phyloP scores from a whole-genome alignment of 2,113 vertebrate species.

The Xiphophorus hellerii region DNA sequence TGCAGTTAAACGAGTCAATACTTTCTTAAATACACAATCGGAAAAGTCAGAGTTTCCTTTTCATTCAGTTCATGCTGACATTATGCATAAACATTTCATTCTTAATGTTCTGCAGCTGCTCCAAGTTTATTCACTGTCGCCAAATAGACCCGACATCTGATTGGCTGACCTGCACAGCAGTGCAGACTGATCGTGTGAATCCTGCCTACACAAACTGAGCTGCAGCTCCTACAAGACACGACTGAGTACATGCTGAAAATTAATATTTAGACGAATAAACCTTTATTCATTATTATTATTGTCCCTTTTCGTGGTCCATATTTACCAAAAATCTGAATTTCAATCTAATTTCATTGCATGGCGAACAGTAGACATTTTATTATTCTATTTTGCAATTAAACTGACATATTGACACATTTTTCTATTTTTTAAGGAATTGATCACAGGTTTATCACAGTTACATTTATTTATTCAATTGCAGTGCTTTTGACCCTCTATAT shows the following conservation, averaged over 20 bases:
- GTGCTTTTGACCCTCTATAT: not conserved
- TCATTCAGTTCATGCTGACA: not conserved
- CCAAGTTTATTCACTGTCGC: too few species aligned
- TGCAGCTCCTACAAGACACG: too few species aligned
- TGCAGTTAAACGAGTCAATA: too few species aligned
- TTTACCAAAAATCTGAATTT: not conserved
- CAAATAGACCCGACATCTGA: not conserved
- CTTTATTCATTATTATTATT: not conserved
- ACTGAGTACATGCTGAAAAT: not conserved
- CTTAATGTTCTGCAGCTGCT: not conserved
- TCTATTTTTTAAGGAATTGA: not conserved
- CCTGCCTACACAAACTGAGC: not conserved
- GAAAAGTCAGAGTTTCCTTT: not conserved
- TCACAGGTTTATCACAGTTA: not conserved
- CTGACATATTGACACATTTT: not conserved
- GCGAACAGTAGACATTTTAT: too few species aligned
- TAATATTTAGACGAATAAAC: not conserved
- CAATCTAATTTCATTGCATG: too few species aligned
- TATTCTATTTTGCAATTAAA: too few species aligned
- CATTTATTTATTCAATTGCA: not conserved
- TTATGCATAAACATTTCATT: not conserved
- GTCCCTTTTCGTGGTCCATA: not conserved
- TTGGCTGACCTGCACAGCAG: not conserved
- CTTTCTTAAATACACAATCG: too few species aligned
- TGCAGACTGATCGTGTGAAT: not conserved